A percentile compares a stretch with the other conserved stretches of the same genome.
Conservation (phyloP, 2,888 invertebrate genomes). For the Euproctis similis region DNA sequence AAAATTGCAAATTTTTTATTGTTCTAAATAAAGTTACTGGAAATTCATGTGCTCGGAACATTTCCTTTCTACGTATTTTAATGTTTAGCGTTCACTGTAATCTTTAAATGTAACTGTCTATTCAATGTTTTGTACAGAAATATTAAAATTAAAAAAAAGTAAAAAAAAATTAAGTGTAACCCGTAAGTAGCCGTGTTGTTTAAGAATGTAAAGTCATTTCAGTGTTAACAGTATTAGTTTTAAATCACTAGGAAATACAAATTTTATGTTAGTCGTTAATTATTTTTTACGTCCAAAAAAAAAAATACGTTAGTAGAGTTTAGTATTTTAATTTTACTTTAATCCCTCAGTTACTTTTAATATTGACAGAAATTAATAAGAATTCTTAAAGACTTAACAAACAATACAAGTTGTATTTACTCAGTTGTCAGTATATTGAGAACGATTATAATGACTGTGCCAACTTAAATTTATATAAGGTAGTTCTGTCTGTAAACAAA, state of each 20-base stretch:
- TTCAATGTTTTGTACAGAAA: slow-evolving; percentile 1
- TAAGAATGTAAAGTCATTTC: slow-evolving; percentile 38
- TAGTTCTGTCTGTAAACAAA: slow-evolving; percentile 39
- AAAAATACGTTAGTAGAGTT: no score
- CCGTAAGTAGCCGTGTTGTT: slow-evolving; percentile 44
- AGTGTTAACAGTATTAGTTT: slow-evolving; percentile 67
- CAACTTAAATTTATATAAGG: slow-evolving; percentile 24
- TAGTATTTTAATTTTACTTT: slow-evolving; percentile 55
- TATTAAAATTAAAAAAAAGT: slow-evolving; percentile 30
- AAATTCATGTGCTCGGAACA: no score
- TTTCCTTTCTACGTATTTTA: no score
- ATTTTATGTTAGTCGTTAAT: slow-evolving; percentile 70
- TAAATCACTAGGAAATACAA: slow-evolving; percentile 63
- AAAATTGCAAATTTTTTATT: no score
- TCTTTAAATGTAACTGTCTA: slow-evolving; percentile 13
- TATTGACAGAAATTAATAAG: slow-evolving; percentile 35
- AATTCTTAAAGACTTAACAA: no score
- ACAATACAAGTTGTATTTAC: no score
- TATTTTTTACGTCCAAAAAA: slow-evolving; percentile 61
- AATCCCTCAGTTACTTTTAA: slow-evolving; percentile 46
- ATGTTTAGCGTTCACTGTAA: slow-evolving; percentile 13
- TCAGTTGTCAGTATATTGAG: no score
- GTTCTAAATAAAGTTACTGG: no score
- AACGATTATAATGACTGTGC: slow-evolving; percentile 45
- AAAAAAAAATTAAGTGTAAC: slow-evolving; percentile 33